Percentiles rank a stretch among this genome's conserved stretches.
These are phyloP conservation scores for Diplazon laetatorius DNA, from an alignment of 2,888 invertebrate genomes.

Conservation along the genomic window DNA sequence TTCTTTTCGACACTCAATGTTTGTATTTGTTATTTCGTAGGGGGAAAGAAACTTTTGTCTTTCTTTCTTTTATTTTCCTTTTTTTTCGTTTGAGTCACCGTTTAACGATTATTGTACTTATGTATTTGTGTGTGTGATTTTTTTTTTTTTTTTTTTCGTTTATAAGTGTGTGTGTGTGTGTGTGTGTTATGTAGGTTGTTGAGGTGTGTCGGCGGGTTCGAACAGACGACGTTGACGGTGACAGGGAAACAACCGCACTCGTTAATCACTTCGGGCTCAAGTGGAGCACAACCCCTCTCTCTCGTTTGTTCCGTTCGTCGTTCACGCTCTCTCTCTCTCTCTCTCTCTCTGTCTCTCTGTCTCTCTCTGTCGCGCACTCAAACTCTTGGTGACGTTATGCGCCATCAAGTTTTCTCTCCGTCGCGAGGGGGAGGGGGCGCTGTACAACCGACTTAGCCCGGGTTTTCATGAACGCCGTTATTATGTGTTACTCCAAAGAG, in stretches of 20 bases:
- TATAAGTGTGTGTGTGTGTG: constrained; percentile 22
- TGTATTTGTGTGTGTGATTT: constrained; percentile 9
- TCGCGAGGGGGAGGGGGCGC: constrained; percentile 7
- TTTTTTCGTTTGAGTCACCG: constrained; percentile 21
- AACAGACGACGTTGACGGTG: constrained; percentile 42
- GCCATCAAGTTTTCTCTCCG: constrained; percentile 29
- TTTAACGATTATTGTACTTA: constrained; percentile 18
- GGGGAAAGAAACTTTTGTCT: too few species aligned
- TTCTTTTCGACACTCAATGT: constrained; percentile 16
- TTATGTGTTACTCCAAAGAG: constrained; percentile 15
- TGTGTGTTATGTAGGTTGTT: constrained; percentile 11
- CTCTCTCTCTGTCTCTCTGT: constrained; percentile 15
- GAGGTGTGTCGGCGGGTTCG: constrained; percentile 9
- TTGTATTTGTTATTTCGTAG: background rate
- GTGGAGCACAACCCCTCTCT: constrained; percentile 47
- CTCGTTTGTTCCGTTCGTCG: background rate
- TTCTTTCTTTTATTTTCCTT: background rate
- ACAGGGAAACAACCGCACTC: constrained; percentile 57
- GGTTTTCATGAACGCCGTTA: constrained; percentile 41
- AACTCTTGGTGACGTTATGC: constrained; percentile 25
- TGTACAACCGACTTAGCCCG: background rate
- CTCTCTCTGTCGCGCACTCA: constrained; percentile 12
- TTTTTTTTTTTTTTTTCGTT: too few species aligned
- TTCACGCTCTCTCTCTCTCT: background rate
- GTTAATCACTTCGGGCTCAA: constrained; percentile 60